Conservation (phyloP, 2,797 vertebrate species). For the Clangula hyemalis region DNA sequence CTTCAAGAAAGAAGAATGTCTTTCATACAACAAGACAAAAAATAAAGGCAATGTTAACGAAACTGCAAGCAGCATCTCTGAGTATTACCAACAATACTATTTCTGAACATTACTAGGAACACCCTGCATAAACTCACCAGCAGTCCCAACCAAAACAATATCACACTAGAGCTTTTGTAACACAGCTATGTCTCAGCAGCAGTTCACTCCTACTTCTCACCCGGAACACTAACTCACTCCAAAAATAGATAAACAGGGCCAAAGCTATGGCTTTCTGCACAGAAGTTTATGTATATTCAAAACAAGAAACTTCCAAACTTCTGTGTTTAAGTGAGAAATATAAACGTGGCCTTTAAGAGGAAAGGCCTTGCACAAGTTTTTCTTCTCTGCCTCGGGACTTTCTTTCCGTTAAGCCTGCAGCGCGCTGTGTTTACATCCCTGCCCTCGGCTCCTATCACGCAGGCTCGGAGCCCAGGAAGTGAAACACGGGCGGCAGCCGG, state of each 20-base stretch:
- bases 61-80: not conserved
- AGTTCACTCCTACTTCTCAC: not conserved
- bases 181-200: not conserved
- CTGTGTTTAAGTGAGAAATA: not conserved
- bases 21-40: not conserved
- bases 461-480: no score
- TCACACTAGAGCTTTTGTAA: accelerated
- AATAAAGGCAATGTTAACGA: not conserved
- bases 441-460: not conserved
- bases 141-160: not conserved
- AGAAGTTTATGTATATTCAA: not conserved
- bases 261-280: not conserved
- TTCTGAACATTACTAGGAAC: not conserved
- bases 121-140: not conserved
- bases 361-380: not conserved
- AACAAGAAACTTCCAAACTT: not conserved
- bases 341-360: not conserved
- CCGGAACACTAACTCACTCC: accelerated
- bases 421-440: not conserved
- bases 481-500: no score
- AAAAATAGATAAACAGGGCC: not conserved
- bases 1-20: not conserved
- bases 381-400: not conserved
- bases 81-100: not conserved
- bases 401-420: not conserved